Evolutionary conservation across 2,797 vertebrate species (phyloP), one percentile per base, ranked within the genome.

Genomic region (Diplodus sargus): DNA sequence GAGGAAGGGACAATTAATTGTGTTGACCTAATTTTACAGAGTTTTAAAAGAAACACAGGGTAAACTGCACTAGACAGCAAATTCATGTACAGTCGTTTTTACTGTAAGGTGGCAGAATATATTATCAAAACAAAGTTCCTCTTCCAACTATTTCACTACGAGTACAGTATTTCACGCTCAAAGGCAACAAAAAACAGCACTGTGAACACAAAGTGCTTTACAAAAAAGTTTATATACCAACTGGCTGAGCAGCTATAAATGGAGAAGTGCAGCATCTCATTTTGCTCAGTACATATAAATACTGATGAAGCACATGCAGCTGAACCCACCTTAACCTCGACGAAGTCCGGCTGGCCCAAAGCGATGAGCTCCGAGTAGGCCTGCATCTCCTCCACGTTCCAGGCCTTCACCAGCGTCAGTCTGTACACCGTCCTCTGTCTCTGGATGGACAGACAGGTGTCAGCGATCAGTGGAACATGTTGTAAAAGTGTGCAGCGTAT

Each of bases 321-420:
- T 34, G 59, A 56, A 9, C 13, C 84, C n/a, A 99, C 98, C 97
- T 99, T 99, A 70, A 99, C 96, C 86, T 99, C 97, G 0, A 99
- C 95, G 88, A 99, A 99, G 94, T 99, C 98, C 0, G 97, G 97
- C 52, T 93, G 95, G 5, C 97, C 97, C 0, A 99, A 76, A 62
- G 95, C 86, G 14, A 99, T 95, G 74, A 99, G 95, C 47, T 98
- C 95, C 0, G 96, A 94, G 9, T 99, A 99, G 28, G 97, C 96
- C 89, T 91, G 96, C 84, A 99, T 94, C 17, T 98, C 97, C 39
- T 98, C 97, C 92, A 98, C 96, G 0, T 98, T 99, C 98, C 98
- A 99, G 0, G 97, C 94, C 86, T 99, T 99, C 61, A 99, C 97
- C 53, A 99, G 94, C 0, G 97, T 99, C 90, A 99, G 93, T 48